A percentile compares a stretch with the other conserved stretches of the same genome.
Evolutionary conservation across 2,888 invertebrate genomes (phyloP).

Genomic region (Cheilosia impressa): DNA sequence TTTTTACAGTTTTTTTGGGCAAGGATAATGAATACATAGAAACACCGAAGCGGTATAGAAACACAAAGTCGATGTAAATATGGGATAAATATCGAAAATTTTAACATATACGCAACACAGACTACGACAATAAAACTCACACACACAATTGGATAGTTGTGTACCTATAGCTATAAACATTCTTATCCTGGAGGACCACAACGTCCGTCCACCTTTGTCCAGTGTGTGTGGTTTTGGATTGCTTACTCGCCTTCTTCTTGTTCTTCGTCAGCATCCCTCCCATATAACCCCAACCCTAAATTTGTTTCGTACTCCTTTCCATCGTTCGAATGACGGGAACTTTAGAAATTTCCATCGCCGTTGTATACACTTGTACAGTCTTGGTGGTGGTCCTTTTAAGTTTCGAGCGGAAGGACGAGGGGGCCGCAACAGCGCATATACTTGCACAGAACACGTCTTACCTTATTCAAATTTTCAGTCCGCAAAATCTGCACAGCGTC

Average conservation of each 20-base stretch:
- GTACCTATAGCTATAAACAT: constrained; percentile 31
- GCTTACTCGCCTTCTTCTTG: constrained; percentile 73
- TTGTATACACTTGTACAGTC: constrained; percentile 17
- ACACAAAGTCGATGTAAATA: constrained; percentile 70
- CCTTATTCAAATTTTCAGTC: constrained; percentile 73
- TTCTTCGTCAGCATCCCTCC: constrained; percentile 65
- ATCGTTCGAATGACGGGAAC: constrained; percentile 62
- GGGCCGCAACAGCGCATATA: constrained; percentile 23
- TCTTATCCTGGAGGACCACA: constrained; percentile 60
- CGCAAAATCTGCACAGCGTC: constrained; percentile 59
- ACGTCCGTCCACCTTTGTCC: constrained; percentile 70
- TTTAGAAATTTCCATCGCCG: constrained; percentile 71
- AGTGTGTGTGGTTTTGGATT: constrained; percentile 71
- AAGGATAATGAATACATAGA: constrained; percentile 66
- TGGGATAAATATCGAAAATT: constrained; percentile 71
- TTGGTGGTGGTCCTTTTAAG: constrained; percentile 62
- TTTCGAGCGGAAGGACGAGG: constrained; percentile 36
- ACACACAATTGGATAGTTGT: constrained; percentile 3
- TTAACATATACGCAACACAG: constrained; percentile 63
- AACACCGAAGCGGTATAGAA: constrained; percentile 40
- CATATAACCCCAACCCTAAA: background rate
- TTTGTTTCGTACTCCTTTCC: constrained; percentile 48
- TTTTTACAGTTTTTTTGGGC: constrained; percentile 3
- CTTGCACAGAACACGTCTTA: constrained; percentile 56
- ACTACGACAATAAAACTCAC: constrained; percentile 31